phyloP scores from a whole-genome alignment of 2,888 invertebrate species.

The Onchidella celtica region DNA sequence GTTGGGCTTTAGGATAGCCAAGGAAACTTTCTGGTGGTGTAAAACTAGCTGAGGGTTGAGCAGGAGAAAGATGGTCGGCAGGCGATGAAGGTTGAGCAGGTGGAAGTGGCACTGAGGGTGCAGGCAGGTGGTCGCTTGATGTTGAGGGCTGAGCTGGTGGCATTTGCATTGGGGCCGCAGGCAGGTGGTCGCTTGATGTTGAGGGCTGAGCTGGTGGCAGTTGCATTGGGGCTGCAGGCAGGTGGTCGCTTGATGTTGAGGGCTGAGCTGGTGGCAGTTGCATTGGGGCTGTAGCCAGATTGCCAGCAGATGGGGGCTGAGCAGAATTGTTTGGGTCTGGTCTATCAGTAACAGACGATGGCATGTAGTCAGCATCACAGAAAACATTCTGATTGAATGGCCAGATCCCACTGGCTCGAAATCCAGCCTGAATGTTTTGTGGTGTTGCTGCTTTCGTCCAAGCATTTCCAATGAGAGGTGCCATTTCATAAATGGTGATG shows the following conservation, averaged over 20 bases:
- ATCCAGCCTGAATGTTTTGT: conserved; percentile 21
- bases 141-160: not conserved
- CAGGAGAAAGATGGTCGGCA: too few relatives aligned
- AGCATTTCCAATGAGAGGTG: conserved; percentile 17
- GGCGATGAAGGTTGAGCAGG: too few relatives aligned
- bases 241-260: not conserved
- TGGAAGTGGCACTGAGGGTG: too few relatives aligned
- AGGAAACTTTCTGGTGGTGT: not conserved
- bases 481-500: conserved; percentile 44
- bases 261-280: not conserved
- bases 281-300: not conserved
- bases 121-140: not conserved
- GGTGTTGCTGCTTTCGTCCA: conserved; percentile 39
- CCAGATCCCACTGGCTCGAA: conserved; percentile 34
- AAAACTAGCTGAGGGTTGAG: not conserved
- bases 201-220: not conserved
- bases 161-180: not conserved
- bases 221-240: not conserved
- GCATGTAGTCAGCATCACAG: conserved; percentile 30
- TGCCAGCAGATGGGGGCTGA: not conserved
- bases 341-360: conserved; percentile 32
- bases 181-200: not conserved
- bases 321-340: not conserved
- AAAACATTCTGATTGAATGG: conserved; percentile 40
- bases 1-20: not conserved